Evolutionary conservation across 2,888 invertebrate species (phyloP), one percentile per base, ranked within the genome.

Genomic region (Drosophila mayaguana): DNA sequence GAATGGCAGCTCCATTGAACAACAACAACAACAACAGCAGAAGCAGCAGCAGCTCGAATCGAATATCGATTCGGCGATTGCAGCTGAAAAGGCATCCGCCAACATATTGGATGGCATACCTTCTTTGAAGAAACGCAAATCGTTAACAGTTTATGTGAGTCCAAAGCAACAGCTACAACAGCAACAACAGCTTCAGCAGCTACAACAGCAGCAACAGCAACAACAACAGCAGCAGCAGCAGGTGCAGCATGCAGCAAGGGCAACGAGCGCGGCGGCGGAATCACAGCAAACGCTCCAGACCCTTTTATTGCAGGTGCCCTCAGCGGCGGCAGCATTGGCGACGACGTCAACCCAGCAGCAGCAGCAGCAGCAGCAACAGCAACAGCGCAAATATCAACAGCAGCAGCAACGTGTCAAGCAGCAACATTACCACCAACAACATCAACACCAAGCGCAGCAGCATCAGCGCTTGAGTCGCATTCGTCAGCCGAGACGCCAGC

Each of bases 131-230:
- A 92, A 92, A 80, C 89, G 92, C 59, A 92, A 92, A 86, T 92
- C 92, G 59, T 88, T 92, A 86, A 92, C 92, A 82, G 92, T 92
- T 70, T 92, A 92, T 91, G 92, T 92, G 89, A 92, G 92, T 92
- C 89, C 88, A 75, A 83, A 84, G 79, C 85, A 72, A 71, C 75
- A 80, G 65, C 80, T 64, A 46, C 76, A 75, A 72, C 80, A 81
- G 60, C 81, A 61, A 53, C 80, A 75, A 38, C 86, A 80, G 20
- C 80, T 65, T n/a, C 75, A 69, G n/a, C 78, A 68, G 25, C 76
- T 61, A 48, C 72, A 62, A 2, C 72, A 67, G 5, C 71, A 66
- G 16, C 80, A 75, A 9, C 78, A 64, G 6, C 78, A 80, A 9
- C 57, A 45, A 14, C 56, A 56, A n/a, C 56, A 34, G 0, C 66